These are phyloP conservation scores for Nomia melanderi DNA, from an alignment of 1,140 invertebrate genomes.

Conservation along the genomic window DNA sequence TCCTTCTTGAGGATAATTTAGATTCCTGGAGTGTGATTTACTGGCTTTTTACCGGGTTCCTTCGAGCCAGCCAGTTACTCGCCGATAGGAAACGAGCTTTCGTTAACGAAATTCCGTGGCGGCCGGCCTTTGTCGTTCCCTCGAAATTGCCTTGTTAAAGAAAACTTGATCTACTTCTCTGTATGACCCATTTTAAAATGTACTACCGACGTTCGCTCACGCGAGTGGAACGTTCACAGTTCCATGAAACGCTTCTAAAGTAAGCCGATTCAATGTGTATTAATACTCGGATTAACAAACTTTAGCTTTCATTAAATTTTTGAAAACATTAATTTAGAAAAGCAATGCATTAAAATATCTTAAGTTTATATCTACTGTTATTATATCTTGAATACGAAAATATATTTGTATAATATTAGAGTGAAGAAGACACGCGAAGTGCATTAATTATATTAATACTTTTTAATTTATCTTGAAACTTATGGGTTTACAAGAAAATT, in stretches of 20 bases:
- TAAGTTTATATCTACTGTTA: too few species aligned
- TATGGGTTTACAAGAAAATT: too few species aligned
- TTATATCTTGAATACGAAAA: too few species aligned
- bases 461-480: too few species aligned
- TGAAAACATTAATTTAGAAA: too few species aligned
- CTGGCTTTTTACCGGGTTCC: slow-evolving; percentile 64
- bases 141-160: slow-evolving; percentile 13
- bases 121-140: slow-evolving; percentile 18
- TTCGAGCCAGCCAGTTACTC: slow-evolving; percentile 28
- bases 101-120: slow-evolving; percentile 27
- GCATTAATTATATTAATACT: too few species aligned
- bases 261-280: neutral
- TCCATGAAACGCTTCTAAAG: neutral
- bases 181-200: neutral
- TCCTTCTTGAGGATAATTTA: slow-evolving; percentile 72
- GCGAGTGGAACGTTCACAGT: neutral
- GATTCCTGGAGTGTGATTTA: slow-evolving; percentile 74
- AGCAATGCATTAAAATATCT: too few species aligned
- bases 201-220: neutral
- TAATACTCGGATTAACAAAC: too few species aligned
- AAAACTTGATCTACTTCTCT: neutral
- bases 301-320: too few species aligned
- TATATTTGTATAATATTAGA: too few species aligned
- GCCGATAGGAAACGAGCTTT: slow-evolving; percentile 22
- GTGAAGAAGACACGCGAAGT: too few species aligned